Conservation (phyloP, 1,140 invertebrate genomes). For the Drosophila rhopaloa region DNA sequence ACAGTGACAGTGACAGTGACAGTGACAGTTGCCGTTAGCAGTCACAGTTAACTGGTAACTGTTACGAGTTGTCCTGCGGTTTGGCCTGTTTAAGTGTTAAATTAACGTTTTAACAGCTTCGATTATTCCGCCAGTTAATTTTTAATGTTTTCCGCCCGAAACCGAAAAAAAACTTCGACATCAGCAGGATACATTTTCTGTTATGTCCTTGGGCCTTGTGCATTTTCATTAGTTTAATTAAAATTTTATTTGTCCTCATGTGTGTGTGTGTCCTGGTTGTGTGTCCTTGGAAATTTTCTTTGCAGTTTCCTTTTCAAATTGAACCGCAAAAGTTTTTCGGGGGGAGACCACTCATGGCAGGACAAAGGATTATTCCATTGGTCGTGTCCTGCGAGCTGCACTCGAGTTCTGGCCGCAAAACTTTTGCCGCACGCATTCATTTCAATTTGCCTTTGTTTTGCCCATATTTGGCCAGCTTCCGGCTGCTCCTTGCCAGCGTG, state of each 20-base stretch:
- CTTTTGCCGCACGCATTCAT: constrained; percentile 77
- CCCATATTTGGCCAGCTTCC: constrained; percentile 19
- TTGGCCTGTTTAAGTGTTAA: constrained; percentile 83
- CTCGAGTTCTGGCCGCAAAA: constrained; percentile 57
- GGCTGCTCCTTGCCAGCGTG: constrained; percentile 14
- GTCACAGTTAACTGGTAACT: constrained; percentile 36
- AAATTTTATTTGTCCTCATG: constrained; percentile 55
- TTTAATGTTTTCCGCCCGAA: constrained; percentile 59
- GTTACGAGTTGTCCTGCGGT: constrained; percentile 67
- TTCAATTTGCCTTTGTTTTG: constrained; percentile 71
- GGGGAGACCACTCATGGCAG: background rate
- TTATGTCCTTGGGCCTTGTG: constrained; percentile 45
- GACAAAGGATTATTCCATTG: constrained; percentile 72
- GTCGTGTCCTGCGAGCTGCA: constrained; percentile 68
- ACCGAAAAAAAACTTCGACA: constrained; percentile 15
- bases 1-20: constrained; percentile 27
- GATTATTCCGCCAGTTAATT: constrained; percentile 79
- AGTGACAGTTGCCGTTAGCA: constrained; percentile 60
- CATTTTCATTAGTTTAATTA: constrained; percentile 83
- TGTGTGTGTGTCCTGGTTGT: constrained; percentile 7
- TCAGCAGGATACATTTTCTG: constrained; percentile 26
- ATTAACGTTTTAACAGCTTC: constrained; percentile 81
- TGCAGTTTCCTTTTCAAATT: constrained; percentile 74
- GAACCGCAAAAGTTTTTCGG: constrained; percentile 72
- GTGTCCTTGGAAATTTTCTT: constrained; percentile 31